Conservation (phyloP, 2,888 invertebrate species). For the Agapetus fuscipes region DNA sequence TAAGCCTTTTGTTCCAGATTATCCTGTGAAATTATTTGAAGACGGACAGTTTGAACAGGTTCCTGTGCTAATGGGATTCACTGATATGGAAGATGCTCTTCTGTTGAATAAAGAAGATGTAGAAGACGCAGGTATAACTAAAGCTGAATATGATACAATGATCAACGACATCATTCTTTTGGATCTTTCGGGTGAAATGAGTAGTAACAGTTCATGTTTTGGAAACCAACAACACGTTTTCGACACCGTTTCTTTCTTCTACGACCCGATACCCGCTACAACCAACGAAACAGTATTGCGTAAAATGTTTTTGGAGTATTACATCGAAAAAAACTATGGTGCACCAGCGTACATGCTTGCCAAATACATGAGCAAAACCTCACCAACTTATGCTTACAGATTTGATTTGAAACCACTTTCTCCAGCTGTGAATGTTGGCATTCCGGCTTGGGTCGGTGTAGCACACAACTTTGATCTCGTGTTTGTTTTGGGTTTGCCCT, state of each 20-base stretch:
- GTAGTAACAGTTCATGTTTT: slow-evolving; percentile 45
- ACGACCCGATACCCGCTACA: slow-evolving; percentile 57
- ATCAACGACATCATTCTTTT: slow-evolving; percentile 52
- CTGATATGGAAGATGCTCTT: slow-evolving; percentile 72
- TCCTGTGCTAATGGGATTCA: slow-evolving; percentile 66
- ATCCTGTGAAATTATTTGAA: slow-evolving; percentile 53
- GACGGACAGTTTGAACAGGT: slow-evolving; percentile 55
- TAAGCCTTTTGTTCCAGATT: slow-evolving; percentile 56
- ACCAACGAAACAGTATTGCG: slow-evolving; percentile 51
- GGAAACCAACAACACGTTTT: slow-evolving; percentile 56
- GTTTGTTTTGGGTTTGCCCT: slow-evolving; percentile 73
- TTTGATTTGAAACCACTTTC: slow-evolving; percentile 69
- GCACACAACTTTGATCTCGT: slow-evolving; percentile 76
- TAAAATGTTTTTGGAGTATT: slow-evolving; percentile 58
- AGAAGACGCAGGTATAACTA: slow-evolving; percentile 50
- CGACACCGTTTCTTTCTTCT: slow-evolving; percentile 69
- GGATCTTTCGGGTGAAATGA: slow-evolving; percentile 47
- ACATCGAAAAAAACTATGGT: slow-evolving; percentile 66
- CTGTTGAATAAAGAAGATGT: slow-evolving; percentile 48
- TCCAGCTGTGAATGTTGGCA: slow-evolving; percentile 49
- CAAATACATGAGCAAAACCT: slow-evolving; percentile 49
- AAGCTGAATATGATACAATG: slow-evolving; percentile 50
- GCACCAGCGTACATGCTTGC: slow-evolving; percentile 63
- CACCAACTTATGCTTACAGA: slow-evolving; percentile 59
- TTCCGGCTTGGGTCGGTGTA: slow-evolving; percentile 70